phyloP scores from a whole-genome alignment of 1,140 invertebrate species.

The Bombus huntii region DNA sequence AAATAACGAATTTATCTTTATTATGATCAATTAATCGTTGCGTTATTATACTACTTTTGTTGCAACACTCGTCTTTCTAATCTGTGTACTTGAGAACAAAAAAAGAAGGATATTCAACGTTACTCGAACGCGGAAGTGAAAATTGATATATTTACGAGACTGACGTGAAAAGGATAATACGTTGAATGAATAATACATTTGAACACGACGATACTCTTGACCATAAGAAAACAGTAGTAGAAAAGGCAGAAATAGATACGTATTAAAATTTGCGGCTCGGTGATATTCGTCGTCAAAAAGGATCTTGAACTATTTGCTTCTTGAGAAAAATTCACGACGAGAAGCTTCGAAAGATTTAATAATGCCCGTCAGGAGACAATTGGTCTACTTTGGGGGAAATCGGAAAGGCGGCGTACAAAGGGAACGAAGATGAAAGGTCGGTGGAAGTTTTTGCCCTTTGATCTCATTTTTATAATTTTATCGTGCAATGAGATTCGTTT shows the following conservation, averaged over 20 bases:
- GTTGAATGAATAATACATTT: neutral
- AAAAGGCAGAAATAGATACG: neutral
- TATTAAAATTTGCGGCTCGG: conserved; percentile 1
- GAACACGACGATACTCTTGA: too few relatives aligned
- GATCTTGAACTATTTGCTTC: conserved; percentile 22
- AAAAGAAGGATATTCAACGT: too few relatives aligned
- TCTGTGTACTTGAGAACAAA: too few relatives aligned
- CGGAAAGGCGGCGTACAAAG: neutral
- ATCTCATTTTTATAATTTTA: conserved; percentile 27
- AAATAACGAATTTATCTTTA: too few relatives aligned
- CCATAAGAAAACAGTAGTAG: neutral
- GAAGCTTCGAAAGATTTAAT: conserved; percentile 58
- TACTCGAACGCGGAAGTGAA: too few relatives aligned
- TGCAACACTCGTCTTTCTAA: too few relatives aligned
- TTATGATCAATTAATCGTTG: too few relatives aligned
- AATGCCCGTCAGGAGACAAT: conserved; percentile 55
- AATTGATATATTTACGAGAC: too few relatives aligned
- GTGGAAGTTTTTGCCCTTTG: neutral
- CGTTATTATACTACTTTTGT: too few relatives aligned
- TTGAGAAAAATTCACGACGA: conserved; percentile 51
- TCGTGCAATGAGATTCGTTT: neutral
- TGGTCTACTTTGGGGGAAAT: conserved; percentile 50
- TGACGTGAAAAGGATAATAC: too few relatives aligned
- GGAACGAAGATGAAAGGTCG: conserved; percentile 30
- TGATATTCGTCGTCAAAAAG: conserved; percentile 3